phyloP scores from a whole-genome alignment of 1,140 invertebrate species.

The Vanessa atalanta region DNA sequence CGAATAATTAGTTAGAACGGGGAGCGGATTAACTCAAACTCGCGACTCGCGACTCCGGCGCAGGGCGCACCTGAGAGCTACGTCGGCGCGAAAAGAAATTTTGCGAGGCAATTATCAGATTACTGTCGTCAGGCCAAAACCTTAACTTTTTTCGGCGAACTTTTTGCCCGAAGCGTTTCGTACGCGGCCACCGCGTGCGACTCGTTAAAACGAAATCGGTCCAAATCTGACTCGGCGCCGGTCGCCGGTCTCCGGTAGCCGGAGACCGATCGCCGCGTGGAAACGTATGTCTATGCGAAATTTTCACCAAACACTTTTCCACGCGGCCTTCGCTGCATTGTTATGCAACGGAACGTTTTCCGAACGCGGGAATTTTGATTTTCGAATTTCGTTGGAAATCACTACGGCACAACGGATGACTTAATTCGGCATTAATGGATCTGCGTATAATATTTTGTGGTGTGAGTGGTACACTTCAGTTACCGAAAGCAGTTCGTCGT shows the following conservation, averaged over 20 bases:
- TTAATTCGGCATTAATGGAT: constrained; percentile 28
- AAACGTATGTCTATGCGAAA: constrained; percentile 10
- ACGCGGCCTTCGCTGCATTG: constrained; percentile 42
- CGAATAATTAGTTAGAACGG: not conserved
- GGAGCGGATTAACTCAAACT: not conserved
- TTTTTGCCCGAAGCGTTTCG: constrained; percentile 18
- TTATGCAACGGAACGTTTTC: constrained; percentile 34
- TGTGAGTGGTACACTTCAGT: constrained; percentile 34
- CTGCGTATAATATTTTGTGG: constrained; percentile 59
- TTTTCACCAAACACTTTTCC: constrained; percentile 32
- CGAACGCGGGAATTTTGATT: constrained; percentile 50
- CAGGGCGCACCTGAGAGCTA: constrained; percentile 38
- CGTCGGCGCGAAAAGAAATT: constrained; percentile 36
- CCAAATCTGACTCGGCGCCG: constrained; percentile 6
- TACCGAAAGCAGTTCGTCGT: constrained; percentile 44
- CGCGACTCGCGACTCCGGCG: not conserved
- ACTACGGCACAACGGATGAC: constrained; percentile 7
- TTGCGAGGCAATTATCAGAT: constrained; percentile 20
- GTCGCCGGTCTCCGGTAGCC: not conserved
- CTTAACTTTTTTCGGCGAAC: constrained; percentile 41
- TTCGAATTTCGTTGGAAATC: not conserved
- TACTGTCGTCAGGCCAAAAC: constrained; percentile 29
- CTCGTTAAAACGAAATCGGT: constrained; percentile 13
- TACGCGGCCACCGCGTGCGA: constrained; percentile 11
- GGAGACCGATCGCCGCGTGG: constrained; percentile 1